phyloP scores from a whole-genome alignment of 2,888 invertebrate genomes.

The Drosophila crucigera region DNA sequence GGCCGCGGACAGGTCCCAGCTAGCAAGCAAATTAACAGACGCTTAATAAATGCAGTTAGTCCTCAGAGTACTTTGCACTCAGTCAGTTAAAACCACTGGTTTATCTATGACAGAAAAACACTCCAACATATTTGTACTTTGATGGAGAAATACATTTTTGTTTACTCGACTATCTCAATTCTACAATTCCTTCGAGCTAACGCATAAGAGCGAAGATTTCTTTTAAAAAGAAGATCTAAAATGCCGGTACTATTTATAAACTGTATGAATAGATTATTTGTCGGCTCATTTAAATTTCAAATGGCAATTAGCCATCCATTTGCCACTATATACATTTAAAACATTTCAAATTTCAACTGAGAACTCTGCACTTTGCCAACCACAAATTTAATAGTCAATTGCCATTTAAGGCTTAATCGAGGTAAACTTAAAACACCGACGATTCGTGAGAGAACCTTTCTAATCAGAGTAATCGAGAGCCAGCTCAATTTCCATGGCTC shows the following conservation, averaged over 20 bases:
- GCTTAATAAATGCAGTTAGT: not conserved
- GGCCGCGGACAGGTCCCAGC: not conserved
- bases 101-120: not conserved
- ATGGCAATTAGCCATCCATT: constrained; percentile 7
- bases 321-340: not conserved
- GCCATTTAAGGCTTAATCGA: constrained; percentile 32
- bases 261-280: not conserved
- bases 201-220: not conserved
- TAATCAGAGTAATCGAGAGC: constrained; percentile 45
- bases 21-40: not conserved
- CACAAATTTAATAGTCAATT: constrained; percentile 10
- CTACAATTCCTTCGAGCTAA: not conserved
- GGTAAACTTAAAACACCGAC: constrained; percentile 1
- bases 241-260: not conserved
- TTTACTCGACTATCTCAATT: not conserved
- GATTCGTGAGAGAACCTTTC: constrained; percentile 38
- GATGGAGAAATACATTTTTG: not conserved
- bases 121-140: not conserved
- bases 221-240: not conserved
- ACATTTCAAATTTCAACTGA: constrained; percentile 19
- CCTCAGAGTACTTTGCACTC: not conserved
- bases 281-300: constrained; percentile 13
- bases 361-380: constrained; percentile 44
- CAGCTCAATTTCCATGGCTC: constrained; percentile 42
- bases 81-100: not conserved